These are phyloP conservation scores for Zenarchopterus dispar DNA, from an alignment of 2,797 vertebrate genomes.

Conservation along the genomic window DNA sequence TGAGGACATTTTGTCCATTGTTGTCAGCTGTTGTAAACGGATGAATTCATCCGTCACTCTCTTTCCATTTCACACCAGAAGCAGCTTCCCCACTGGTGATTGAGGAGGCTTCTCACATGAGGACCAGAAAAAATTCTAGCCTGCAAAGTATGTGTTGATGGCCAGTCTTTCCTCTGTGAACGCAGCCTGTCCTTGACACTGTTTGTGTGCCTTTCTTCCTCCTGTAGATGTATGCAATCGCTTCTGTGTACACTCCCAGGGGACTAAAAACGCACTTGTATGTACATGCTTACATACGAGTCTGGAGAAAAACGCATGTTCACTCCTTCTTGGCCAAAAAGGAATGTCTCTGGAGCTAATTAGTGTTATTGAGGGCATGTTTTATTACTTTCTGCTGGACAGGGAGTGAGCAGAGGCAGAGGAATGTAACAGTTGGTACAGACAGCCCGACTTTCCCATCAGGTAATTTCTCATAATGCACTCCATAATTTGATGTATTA, in stretches of 20 bases:
- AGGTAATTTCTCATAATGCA: conserved; percentile 62
- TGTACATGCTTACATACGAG: conserved; percentile 19
- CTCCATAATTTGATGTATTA: conserved; percentile 40
- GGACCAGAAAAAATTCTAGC: conserved; percentile 10
- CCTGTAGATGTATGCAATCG: conserved; percentile 52
- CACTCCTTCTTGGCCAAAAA: conserved; percentile 49
- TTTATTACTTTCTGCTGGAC: conserved; percentile 73
- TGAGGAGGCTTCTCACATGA: conserved; percentile 20
- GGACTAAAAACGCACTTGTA: conserved; percentile 29
- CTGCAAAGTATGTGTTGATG: conserved; percentile 35
- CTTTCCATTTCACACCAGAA: conserved; percentile 21
- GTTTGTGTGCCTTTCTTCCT: conserved; percentile 38
- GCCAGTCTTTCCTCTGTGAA: conserved; percentile 31
- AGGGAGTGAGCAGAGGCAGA: conserved; percentile 67
- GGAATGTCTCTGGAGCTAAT: conserved; percentile 81
- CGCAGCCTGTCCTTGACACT: conserved; percentile 54
- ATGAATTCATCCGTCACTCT: conserved; percentile 21
- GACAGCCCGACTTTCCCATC: conserved; percentile 55
- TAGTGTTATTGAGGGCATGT: conserved; percentile 76
- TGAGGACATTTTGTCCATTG: background rate
- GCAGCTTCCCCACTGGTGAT: conserved; percentile 27
- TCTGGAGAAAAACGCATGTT: conserved; percentile 40
- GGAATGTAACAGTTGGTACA: conserved; percentile 70
- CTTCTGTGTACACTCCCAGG: conserved; percentile 53
- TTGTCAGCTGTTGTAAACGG: conserved; percentile 14